Evolutionary conservation across 2,888 invertebrate genomes (phyloP), one percentile per base, ranked within the genome.

Genomic region (Prosapia bicincta): DNA sequence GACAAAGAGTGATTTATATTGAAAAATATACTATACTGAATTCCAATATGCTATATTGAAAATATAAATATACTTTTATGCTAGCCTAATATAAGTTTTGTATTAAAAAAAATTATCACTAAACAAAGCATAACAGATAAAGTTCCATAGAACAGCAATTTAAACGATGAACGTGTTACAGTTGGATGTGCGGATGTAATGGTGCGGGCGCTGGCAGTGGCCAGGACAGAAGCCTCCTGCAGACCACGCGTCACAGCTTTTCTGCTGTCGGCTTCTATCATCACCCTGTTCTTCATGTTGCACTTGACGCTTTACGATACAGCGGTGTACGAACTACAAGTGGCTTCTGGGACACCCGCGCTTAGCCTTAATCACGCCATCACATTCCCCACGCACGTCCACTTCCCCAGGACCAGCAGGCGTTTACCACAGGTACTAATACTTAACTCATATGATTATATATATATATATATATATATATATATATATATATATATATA

Each of bases 341-440:
- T 76, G 20, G 71, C 74, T 43, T 74, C 78, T 24, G 72, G 73
- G 20, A 68, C 20, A 25, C 74, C 69, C 38, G 77, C 66, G 24
- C 78, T 32, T 26, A 74, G 26, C 76, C 77, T 72, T 76, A 77
- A 43, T 71, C 77, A 54, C 75, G 72, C 71, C 67, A 68, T 68
- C 75, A 74, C 71, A 30, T 77, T 13, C 77, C 79, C 28, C 74
- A 73, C 71, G 74, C 78, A 85, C 77, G 86, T 88, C 77, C 89
- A 90, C 83, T 90, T 91, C 79, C 88, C 90, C 2, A 88, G 89
- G 80, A 90, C 90, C 68, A 88, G 86, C 82, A 86, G 90, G 43
- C 87, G 91, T 80, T 84, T 92, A 81, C 92, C 92, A n/a, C 90
- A 90, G 86, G 82, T 81, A 70, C 75, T 65, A 65, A n/a, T n/a